These are phyloP conservation scores for Pempheris klunzingeri DNA, from an alignment of 2,797 vertebrate species.

Conservation along the genomic window DNA sequence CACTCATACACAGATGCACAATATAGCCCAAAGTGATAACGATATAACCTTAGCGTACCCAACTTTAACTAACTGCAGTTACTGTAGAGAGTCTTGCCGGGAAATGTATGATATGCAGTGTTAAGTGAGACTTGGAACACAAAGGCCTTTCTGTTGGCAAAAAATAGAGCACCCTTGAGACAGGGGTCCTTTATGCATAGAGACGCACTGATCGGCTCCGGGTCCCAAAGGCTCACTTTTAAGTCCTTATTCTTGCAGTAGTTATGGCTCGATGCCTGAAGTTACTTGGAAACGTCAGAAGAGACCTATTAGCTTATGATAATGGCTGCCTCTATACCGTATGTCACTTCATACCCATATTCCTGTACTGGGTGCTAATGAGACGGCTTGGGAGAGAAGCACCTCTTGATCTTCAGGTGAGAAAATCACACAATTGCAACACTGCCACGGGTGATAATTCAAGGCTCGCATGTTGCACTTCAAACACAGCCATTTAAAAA, in stretches of 20 bases:
- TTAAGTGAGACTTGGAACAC: constrained; percentile 68
- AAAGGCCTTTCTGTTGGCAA: constrained; percentile 68
- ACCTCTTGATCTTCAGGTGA: constrained; percentile 76
- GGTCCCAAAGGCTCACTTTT: constrained; percentile 74
- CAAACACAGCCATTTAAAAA: constrained; percentile 30
- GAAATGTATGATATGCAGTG: constrained; percentile 60
- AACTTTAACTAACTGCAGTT: constrained; percentile 41
- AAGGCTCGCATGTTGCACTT: not conserved
- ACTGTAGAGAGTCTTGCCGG: constrained; percentile 34
- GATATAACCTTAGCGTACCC: constrained; percentile 34
- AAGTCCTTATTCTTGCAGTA: constrained; percentile 63
- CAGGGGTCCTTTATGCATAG: constrained; percentile 67
- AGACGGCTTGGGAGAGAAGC: constrained; percentile 69
- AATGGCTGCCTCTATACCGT: constrained; percentile 75
- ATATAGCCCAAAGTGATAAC: constrained; percentile 29
- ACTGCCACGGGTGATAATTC: constrained; percentile 45
- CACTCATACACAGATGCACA: not conserved
- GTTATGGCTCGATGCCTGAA: constrained; percentile 70
- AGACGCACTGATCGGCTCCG: constrained; percentile 60
- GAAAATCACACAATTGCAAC: constrained; percentile 59
- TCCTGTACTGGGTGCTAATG: constrained; percentile 75
- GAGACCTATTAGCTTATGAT: constrained; percentile 81
- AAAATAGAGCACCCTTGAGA: constrained; percentile 76
- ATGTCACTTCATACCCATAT: constrained; percentile 69
- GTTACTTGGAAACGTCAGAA: constrained; percentile 76